Evolutionary conservation across 2,797 vertebrate genomes (phyloP).

Genomic region (Melopsittacus undulatus): DNA sequence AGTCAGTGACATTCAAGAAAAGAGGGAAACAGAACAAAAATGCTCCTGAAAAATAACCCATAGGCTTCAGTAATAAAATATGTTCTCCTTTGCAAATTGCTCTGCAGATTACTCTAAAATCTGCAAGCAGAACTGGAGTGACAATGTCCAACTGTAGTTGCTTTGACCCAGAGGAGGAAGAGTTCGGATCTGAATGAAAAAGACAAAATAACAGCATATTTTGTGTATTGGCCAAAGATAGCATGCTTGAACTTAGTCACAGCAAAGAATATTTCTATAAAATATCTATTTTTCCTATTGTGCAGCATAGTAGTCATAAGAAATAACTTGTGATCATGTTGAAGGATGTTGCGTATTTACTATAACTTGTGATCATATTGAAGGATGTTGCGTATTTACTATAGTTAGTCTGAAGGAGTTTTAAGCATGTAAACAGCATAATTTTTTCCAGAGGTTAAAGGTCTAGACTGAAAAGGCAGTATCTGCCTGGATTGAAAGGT

Average conservation of each 20-base stretch:
- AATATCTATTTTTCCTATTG: background rate
- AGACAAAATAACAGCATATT: background rate
- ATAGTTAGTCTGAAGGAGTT: background rate
- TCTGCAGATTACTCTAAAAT: background rate
- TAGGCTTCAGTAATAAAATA: background rate
- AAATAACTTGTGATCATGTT: background rate
- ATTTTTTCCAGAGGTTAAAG: background rate
- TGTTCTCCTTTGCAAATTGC: background rate
- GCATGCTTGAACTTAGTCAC: background rate
- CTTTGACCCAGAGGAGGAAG: background rate
- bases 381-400: background rate
- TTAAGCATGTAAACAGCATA: background rate
- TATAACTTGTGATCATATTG: too few relatives aligned
- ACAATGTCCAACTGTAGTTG: background rate
- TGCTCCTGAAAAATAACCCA: background rate
- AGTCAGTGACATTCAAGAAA: background rate
- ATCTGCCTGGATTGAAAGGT: background rate
- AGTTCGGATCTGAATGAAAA: background rate
- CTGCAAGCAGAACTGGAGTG: background rate
- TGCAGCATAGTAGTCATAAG: background rate
- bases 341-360: background rate
- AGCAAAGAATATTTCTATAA: background rate
- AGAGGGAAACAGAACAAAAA: background rate
- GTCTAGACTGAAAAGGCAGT: background rate
- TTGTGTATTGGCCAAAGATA: background rate